A percentile compares a stretch with the other conserved stretches of the same genome.
phyloP scores from a whole-genome alignment of 37 sponge, comb jelly and placozoan species.

The Bolinopsis microptera region DNA sequence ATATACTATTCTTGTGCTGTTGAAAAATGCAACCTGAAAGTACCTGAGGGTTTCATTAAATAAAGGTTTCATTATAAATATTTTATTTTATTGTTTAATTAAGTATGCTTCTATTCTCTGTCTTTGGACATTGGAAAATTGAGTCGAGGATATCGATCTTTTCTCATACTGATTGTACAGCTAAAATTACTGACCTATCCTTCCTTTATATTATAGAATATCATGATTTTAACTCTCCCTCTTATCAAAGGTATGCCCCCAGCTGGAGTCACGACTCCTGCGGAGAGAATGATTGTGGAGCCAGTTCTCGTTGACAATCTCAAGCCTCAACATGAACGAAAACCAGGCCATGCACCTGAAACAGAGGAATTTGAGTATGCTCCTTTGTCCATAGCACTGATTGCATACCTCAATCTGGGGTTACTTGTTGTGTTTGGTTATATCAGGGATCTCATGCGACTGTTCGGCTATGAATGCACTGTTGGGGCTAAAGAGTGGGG shows the following conservation, averaged over 20 bases:
- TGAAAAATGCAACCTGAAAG: too few relatives aligned
- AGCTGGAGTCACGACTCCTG: neutral
- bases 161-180: too few relatives aligned
- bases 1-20: too few relatives aligned
- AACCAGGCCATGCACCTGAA: slow-evolving; percentile 8
- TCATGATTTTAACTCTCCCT: too few relatives aligned
- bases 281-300: neutral
- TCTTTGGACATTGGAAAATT: too few relatives aligned
- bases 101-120: too few relatives aligned
- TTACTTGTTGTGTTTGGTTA: slow-evolving; percentile 62
- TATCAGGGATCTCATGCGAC: slow-evolving; percentile 10
- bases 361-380: slow-evolving; percentile 45
- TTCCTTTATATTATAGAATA: too few relatives aligned
- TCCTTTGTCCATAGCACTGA: neutral
- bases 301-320: neutral
- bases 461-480: slow-evolving; percentile 25
- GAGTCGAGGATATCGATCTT: too few relatives aligned
- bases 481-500: slow-evolving; percentile 56
- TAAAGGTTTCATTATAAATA: too few relatives aligned
- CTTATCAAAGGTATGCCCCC: slow-evolving; percentile 30
- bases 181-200: too few relatives aligned
- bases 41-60: too few relatives aligned
- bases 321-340: neutral
- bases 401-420: slow-evolving; percentile 60
- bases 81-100: too few relatives aligned